Evolutionary conservation across 2,113 vertebrate species (phyloP).

Genomic region (Paramormyrops kingsleyae): DNA sequence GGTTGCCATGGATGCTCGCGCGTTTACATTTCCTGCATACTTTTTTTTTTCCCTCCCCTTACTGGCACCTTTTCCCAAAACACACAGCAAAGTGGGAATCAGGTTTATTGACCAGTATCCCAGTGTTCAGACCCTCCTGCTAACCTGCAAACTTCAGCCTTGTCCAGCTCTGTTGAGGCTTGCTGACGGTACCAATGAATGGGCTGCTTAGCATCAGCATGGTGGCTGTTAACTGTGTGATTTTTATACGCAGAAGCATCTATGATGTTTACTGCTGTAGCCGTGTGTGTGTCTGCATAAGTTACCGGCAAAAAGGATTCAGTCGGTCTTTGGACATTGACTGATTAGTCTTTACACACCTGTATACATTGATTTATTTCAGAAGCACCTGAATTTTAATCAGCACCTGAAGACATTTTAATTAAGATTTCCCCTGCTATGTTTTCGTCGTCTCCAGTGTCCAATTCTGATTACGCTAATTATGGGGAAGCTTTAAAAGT

Average conservation of each 20-base stretch:
- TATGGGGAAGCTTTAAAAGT: not conserved
- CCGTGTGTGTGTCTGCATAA: slow-evolving; percentile 39
- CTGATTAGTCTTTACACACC: not conserved
- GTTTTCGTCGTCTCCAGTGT: not conserved
- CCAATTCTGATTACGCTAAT: not conserved
- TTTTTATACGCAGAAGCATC: not conserved
- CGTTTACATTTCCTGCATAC: not conserved
- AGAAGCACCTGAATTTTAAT: slow-evolving; percentile 1
- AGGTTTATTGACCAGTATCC: not conserved
- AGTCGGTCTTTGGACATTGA: not conserved
- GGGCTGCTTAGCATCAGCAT: not conserved
- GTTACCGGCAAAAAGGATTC: not conserved
- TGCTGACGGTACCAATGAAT: not conserved
- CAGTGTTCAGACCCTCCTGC: not conserved
- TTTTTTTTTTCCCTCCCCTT: not conserved
- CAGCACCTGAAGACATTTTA: not conserved
- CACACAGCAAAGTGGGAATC: not conserved
- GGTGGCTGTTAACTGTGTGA: not conserved
- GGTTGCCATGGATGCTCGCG: not conserved
- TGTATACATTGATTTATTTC: not conserved
- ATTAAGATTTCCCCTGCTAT: not conserved
- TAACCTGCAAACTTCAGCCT: not conserved
- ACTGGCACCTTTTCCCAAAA: not conserved
- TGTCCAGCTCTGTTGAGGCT: not conserved
- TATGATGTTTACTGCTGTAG: not conserved